Base-by-base conservation (phyloP, 2,888 invertebrate genomes). In the Leistus spinibarbis region DNA sequence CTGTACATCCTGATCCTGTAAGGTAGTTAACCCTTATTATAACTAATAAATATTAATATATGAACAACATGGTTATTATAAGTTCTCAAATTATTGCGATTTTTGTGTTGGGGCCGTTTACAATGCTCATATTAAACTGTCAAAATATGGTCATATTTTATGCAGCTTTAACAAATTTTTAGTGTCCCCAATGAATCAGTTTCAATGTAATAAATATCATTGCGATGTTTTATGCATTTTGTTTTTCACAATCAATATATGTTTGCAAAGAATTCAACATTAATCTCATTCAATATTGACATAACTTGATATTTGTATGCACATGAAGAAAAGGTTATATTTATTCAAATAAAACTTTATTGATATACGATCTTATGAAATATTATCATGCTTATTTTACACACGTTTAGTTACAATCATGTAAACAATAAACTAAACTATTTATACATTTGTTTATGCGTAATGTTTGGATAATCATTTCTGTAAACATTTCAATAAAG, bases 21-120 rank as follows among this genome's bases (percentile, higher is more conserved):
- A 72, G 72, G 72, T 72, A 65, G 66, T 72, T 72, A 72, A 72
- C 72, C 72, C 72, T 17, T 63, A 64, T 60, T 71, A 63, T 71
- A 60, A 22, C 40, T 40, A 60, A 60, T 60, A 19, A 60, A 60
- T 10, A 60, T 40, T 60, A 19, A 60, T 60, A 60, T 60, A 60
- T 22, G 20, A 60, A 60, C 22, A 60, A 60, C 60, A 60, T 40
- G 40, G 7, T 40, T 40, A 40, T 40, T 10, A 40, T 13, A 40
- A 0, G 40, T 40, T 13, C 10, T 13, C 1, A 40, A 40, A 40
- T 40, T 40, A 40, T 40, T 40, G 40, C 13, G 7, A 40, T 40
- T 40, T 40, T 40, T 40, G 40, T 10, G 1, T 13, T 40, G 40
- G 5, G 40, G 13, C 13, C 40, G 40, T 40, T 40, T 7, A 40